phyloP scores from a whole-genome alignment of 2,113 vertebrate species.

The Alosa alosa region DNA sequence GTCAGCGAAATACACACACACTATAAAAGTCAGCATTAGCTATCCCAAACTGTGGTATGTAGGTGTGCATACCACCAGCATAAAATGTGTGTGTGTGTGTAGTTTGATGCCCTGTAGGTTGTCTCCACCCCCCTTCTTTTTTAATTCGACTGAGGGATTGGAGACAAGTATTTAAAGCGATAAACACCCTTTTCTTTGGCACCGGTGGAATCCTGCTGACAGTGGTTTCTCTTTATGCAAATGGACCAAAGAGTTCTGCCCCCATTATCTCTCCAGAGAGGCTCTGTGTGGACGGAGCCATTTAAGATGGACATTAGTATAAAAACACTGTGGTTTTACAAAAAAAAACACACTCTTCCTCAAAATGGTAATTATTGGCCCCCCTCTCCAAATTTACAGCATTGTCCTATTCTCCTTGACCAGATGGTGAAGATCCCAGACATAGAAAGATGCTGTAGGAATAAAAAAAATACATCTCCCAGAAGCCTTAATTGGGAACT shows the following conservation, averaged over 20 bases:
- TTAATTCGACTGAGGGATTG: not conserved
- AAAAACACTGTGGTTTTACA: not conserved
- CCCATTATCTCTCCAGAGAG: not conserved
- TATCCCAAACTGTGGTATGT: not conserved
- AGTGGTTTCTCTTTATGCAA: not conserved
- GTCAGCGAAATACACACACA: not conserved
- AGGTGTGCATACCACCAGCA: not conserved
- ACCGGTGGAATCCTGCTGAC: slow-evolving; percentile 6
- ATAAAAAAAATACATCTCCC: not conserved
- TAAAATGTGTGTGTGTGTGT: not conserved
- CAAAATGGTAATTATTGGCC: not conserved
- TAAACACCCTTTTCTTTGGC: slow-evolving; percentile 5
- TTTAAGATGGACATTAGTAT: not conserved
- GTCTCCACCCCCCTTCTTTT: not conserved
- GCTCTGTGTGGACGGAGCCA: not conserved
- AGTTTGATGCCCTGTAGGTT: not conserved
- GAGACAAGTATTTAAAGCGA: not conserved
- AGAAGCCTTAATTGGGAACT: not conserved
- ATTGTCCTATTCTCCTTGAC: slow-evolving; percentile 12
- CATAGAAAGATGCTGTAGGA: not conserved
- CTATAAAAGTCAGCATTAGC: not conserved
- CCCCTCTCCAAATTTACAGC: not conserved
- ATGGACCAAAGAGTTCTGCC: not conserved
- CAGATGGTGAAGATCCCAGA: not conserved
- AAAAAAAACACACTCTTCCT: not conserved